These are phyloP conservation scores for Pitta sordida DNA, from an alignment of 2,113 vertebrate species.

Conservation along the genomic window DNA sequence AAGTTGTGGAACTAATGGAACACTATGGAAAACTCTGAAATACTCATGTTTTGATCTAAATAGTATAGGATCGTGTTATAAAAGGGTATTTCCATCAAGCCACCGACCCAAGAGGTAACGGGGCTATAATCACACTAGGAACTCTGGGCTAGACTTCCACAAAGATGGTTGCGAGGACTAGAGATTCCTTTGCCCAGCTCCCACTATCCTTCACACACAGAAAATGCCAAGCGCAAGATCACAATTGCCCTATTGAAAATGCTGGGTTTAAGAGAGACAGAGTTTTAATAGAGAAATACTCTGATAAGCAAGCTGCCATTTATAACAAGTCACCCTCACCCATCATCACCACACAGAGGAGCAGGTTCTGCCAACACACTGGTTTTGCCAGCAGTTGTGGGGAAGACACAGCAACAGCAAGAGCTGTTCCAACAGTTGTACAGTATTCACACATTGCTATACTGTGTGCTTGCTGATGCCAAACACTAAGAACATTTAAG, in stretches of 20 bases:
- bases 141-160: neutral
- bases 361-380: neutral
- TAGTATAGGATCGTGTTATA: neutral
- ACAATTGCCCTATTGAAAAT: neutral
- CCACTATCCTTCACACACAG: accelerated
- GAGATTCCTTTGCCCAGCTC: neutral
- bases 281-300: neutral
- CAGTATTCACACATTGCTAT: neutral
- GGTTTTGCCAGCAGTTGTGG: neutral
- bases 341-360: neutral
- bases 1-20: neutral
- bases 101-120: neutral
- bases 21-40: neutral
- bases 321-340: neutral
- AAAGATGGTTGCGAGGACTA: neutral
- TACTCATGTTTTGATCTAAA: neutral
- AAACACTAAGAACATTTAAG: neutral
- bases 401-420: neutral
- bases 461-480: neutral
- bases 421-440: neutral
- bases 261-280: neutral
- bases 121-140: neutral
- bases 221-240: neutral
- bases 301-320: neutral
- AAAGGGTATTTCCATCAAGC: neutral